Evolutionary conservation across 2,797 vertebrate species (phyloP).

Genomic region (Bryconaethiops microstoma): DNA sequence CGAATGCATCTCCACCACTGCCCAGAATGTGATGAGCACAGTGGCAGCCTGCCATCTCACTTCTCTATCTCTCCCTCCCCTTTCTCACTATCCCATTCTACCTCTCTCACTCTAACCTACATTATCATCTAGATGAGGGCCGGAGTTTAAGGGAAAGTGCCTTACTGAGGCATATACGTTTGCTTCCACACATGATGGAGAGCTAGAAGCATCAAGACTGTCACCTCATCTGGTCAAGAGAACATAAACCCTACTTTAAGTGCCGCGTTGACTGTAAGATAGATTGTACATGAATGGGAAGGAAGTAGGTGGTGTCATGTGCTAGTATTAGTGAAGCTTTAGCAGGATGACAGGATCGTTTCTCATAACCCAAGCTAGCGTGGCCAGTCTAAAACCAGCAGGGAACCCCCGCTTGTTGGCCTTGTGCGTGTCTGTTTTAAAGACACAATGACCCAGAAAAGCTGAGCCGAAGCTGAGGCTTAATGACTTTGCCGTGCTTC

Average conservation of each 20-base stretch:
- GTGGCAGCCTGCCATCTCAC: conserved; percentile 25
- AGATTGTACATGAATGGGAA: conserved; percentile 38
- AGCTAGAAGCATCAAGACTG: conserved; percentile 4
- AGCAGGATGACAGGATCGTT: conserved; percentile 22
- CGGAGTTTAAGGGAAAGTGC: neutral
- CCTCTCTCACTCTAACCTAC: neutral
- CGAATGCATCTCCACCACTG: neutral
- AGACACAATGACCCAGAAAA: conserved; percentile 36
- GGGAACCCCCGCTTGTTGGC: conserved; percentile 2
- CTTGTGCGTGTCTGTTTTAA: neutral
- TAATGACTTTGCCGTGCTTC: conserved; percentile 11
- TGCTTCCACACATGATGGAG: conserved; percentile 8
- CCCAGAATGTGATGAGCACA: conserved; percentile 14
- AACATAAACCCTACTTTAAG: conserved; percentile 30
- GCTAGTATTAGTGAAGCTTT: conserved; percentile 10
- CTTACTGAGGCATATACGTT: neutral
- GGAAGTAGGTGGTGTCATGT: conserved; percentile 27
- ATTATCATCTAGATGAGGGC: neutral
- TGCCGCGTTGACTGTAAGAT: conserved; percentile 28
- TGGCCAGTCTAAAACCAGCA: conserved; percentile 15
- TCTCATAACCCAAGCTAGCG: conserved; percentile 10
- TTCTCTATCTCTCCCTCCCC: neutral
- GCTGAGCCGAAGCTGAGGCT: neutral
- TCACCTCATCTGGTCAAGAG: conserved; percentile 29
- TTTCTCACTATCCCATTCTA: neutral